A percentile compares a stretch with the other conserved stretches of the same genome.
These are phyloP conservation scores for Rhyacichthys aspro DNA, from an alignment of 2,797 vertebrate species.

Conservation along the genomic window DNA sequence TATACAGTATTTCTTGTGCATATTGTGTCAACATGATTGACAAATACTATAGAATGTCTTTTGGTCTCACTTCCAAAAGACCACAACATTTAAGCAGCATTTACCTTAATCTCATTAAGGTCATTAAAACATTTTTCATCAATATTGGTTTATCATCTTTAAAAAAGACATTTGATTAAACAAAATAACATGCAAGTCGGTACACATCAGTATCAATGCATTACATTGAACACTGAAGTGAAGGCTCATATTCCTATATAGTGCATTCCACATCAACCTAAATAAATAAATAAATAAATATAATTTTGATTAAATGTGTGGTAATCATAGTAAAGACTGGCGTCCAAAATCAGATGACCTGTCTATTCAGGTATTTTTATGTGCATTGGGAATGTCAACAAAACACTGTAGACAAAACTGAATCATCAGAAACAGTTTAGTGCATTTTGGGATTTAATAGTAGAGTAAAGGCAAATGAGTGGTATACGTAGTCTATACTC, in stretches of 20 bases:
- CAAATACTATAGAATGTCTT: conserved; percentile 36
- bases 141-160: conserved; percentile 47
- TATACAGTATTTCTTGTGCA: too few species aligned
- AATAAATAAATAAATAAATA: conserved; percentile 8
- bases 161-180: too few species aligned
- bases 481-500: neutral
- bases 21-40: conserved; percentile 63
- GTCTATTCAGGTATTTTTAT: too few species aligned
- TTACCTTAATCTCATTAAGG: conserved; percentile 29
- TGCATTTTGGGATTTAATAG: too few species aligned
- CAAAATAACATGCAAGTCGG: too few species aligned
- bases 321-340: neutral
- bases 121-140: conserved; percentile 39
- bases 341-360: neutral
- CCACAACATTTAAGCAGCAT: conserved; percentile 22
- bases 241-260: conserved; percentile 24
- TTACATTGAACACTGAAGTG: conserved; percentile 22
- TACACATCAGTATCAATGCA: too few species aligned
- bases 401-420: too few species aligned
- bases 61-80: too few species aligned
- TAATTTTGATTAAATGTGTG: neutral
- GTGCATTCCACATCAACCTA: conserved; percentile 2
- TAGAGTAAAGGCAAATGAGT: neutral
- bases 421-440: too few species aligned
- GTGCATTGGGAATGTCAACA: too few species aligned